Conservation (phyloP, 2,797 vertebrate genomes). For the Malacoctenus gilli region DNA sequence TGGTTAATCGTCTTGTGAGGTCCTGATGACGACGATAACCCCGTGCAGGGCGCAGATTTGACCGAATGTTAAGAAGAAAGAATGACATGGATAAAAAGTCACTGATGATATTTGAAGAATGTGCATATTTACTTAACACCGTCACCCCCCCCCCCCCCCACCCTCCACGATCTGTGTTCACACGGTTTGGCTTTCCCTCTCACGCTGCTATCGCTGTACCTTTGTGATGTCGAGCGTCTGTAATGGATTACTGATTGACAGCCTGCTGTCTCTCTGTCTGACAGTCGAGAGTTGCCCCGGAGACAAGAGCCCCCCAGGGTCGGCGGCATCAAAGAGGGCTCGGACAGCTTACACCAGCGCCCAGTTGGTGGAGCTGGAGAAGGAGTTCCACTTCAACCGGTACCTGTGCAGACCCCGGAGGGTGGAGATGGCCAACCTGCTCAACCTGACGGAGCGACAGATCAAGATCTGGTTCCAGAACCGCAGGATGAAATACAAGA, state of each 20-base stretch:
- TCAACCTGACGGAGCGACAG: slow-evolving; percentile 98
- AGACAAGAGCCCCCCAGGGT: slow-evolving; percentile 95
- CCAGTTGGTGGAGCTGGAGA: slow-evolving; percentile 99
- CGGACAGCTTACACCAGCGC: slow-evolving; percentile 98
- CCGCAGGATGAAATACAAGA: slow-evolving; percentile 99
- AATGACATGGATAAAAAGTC: not conserved
- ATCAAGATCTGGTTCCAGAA: slow-evolving; percentile 99
- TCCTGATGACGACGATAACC: slow-evolving; percentile 54
- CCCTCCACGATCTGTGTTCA: slow-evolving; percentile 54
- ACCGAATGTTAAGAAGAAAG: slow-evolving; percentile 21
- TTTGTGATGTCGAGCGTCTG: slow-evolving; percentile 37
- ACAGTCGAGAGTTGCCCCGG: slow-evolving; percentile 96
- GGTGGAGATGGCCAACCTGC: slow-evolving; percentile 97
- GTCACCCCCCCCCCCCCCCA: slow-evolving; percentile 25
- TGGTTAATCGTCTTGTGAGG: slow-evolving; percentile 53
- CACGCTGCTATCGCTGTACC: slow-evolving; percentile 32
- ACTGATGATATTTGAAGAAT: no score
- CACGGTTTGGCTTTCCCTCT: slow-evolving; percentile 60
- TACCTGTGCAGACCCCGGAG: slow-evolving; percentile 96
- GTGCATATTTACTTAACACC: slow-evolving; percentile 44
- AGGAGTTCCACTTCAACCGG: slow-evolving; percentile 99
- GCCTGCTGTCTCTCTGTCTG: slow-evolving; percentile 77
- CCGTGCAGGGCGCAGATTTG: slow-evolving; percentile 32
- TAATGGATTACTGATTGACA: slow-evolving; percentile 72
- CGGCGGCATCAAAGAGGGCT: slow-evolving; percentile 93